Conservation (phyloP, 2,113 vertebrate species). For the Eleginops maclovinus region DNA sequence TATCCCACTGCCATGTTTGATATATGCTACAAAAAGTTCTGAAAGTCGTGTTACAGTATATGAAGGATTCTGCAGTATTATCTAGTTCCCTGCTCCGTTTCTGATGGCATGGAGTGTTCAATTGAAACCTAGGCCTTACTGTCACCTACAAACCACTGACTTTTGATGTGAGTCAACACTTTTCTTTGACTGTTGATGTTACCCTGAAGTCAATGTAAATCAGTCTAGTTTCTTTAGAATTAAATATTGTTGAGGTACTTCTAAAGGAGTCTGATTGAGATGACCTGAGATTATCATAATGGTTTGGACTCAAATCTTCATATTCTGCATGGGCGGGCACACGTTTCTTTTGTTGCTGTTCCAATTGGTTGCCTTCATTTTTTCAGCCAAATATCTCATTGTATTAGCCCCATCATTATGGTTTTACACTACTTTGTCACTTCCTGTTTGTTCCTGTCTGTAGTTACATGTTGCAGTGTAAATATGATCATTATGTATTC, state of each 20-base stretch:
- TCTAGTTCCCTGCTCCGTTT: neutral
- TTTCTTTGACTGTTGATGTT: too few species aligned
- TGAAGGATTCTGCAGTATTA: slow-evolving; percentile 14
- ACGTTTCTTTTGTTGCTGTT: neutral
- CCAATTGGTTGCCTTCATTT: neutral
- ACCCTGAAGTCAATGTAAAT: neutral
- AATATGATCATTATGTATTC: neutral
- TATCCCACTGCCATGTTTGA: too few species aligned
- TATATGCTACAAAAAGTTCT: too few species aligned
- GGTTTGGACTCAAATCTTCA: neutral
- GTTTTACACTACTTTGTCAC: slow-evolving; percentile 21
- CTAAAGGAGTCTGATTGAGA: neutral
- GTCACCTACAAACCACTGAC: neutral
- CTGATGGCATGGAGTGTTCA: neutral
- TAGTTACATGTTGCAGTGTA: neutral
- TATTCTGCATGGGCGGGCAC: neutral
- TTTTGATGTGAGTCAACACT: too few species aligned
- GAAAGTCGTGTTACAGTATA: too few species aligned
- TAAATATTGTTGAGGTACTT: neutral
- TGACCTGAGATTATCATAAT: neutral
- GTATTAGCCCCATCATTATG: neutral
- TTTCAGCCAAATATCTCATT: neutral
- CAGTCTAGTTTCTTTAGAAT: neutral
- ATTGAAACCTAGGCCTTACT: neutral
- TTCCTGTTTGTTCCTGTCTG: neutral